Conservation (phyloP, 2,888 invertebrate genomes). For the Nasonovia ribisnigri region DNA sequence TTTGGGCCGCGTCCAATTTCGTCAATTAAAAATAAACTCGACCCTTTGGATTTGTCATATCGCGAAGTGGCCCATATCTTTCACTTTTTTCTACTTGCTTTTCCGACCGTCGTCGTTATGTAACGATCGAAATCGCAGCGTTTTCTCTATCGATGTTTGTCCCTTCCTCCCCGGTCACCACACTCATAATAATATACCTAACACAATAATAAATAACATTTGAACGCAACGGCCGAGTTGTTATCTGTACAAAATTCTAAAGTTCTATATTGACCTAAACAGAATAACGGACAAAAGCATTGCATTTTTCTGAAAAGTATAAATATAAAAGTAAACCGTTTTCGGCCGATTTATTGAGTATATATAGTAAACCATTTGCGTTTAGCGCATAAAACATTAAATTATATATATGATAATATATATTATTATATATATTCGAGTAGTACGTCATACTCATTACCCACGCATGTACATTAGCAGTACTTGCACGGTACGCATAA, state of each 20-base stretch:
- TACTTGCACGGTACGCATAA: background rate
- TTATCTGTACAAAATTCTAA: constrained; percentile 32
- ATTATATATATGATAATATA: constrained; percentile 1
- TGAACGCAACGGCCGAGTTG: background rate
- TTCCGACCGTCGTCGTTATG: background rate
- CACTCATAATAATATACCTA: background rate
- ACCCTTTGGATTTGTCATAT: constrained; percentile 46
- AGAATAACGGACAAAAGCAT: background rate
- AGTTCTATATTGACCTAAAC: constrained; percentile 42
- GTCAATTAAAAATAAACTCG: constrained; percentile 63
- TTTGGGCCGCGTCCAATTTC: constrained; percentile 43
- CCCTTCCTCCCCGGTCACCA: too few species aligned
- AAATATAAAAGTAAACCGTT: constrained; percentile 41
- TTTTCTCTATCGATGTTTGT: background rate
- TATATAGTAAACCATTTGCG: constrained; percentile 16
- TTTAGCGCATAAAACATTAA: background rate
- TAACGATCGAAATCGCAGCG: background rate
- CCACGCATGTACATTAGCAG: background rate
- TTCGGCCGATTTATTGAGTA: background rate
- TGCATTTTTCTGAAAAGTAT: constrained; percentile 47
- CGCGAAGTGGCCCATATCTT: constrained; percentile 37
- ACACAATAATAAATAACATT: background rate
- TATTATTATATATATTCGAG: background rate
- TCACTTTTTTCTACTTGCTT: constrained; percentile 27
- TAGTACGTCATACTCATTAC: background rate